Base-by-base conservation (phyloP, 2,888 invertebrate species). In the Eubasilissa splendida region DNA sequence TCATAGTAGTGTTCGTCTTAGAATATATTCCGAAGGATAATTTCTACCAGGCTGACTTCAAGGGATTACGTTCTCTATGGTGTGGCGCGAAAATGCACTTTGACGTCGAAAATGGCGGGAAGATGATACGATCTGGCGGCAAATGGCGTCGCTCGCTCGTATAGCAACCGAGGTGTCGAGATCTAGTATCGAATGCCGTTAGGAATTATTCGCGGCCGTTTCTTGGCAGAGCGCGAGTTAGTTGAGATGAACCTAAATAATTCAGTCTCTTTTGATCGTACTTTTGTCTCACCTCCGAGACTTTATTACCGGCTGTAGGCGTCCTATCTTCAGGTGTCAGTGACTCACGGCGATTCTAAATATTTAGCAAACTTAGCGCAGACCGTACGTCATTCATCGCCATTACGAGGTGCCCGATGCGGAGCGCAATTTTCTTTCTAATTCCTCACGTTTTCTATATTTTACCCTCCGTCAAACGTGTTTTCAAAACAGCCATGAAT, bases 41-140 rank as follows among this genome's bases (percentile, higher is more conserved):
- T 88, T 86, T 87, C 86, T 70, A 59, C 70, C 77, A 56, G 33
- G 33, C 56, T 33, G 31, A 33, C 77, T 86, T 86, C 87, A 87
- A 85, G 54, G 33, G 58, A 74, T 74, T 59, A 22, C 33, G 50
- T 50, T 74, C 74, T 59, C 59, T 74, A 74, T 8, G 59, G 59
- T 33, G 74, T 31, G 50, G 59, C 74, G 59, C 50, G 58, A 74
- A 58, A 59, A 59, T 74, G 59, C 74, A 59, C 58, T 63, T 74
- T 66, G 54, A 56, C 66, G 58, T 63, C 14, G 14, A 22, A 65
- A 66, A 56, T 22, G 66, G 68, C 33, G 68, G 77, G 66, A 71
- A 56, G 54, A 52, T 65, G 68, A 63, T 77, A 52, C 73, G 60
- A 63, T 74, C 65, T 79, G 56, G 54, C 65, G 73, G 42, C 50